These are phyloP conservation scores for Pseudotriccus pelzelni DNA, from an alignment of 2,797 vertebrate species.

Conservation along the genomic window DNA sequence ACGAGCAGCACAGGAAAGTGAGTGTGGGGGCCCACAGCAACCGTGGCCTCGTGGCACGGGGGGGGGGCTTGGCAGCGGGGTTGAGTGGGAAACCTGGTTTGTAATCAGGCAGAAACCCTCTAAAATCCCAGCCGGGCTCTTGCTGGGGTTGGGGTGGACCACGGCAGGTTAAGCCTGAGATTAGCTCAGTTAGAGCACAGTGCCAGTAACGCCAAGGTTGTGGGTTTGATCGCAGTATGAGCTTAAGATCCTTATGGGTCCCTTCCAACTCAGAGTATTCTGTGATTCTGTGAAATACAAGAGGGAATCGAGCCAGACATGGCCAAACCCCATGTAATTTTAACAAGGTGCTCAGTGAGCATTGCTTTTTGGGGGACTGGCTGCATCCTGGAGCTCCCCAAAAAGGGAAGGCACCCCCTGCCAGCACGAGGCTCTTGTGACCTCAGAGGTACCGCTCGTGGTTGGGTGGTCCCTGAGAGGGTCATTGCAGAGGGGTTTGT, in stretches of 20 bases:
- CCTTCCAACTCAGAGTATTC: neutral
- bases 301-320: neutral
- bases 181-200: neutral
- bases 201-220: neutral
- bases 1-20: conserved; percentile 96
- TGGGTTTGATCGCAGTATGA: neutral
- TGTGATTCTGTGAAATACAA: neutral
- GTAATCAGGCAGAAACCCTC: neutral
- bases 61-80: rapidly evolving
- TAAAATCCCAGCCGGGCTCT: neutral
- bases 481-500: neutral
- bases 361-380: rapidly evolving
- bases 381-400: neutral
- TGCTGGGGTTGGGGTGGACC: neutral
- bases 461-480: rapidly evolving
- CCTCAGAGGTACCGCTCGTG: rapidly evolving
- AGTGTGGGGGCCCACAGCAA: neutral
- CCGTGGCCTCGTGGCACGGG: rapidly evolving
- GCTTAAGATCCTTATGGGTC: neutral
- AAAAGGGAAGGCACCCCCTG: neutral
- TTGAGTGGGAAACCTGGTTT: rapidly evolving
- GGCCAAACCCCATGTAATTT: neutral
- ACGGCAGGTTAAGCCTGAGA: neutral
- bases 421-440: neutral
- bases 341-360: rapidly evolving